A percentile compares a stretch with the other conserved stretches of the same genome.
Conservation (phyloP, 2,888 invertebrate species). For the Habroteleia sp. region DNA sequence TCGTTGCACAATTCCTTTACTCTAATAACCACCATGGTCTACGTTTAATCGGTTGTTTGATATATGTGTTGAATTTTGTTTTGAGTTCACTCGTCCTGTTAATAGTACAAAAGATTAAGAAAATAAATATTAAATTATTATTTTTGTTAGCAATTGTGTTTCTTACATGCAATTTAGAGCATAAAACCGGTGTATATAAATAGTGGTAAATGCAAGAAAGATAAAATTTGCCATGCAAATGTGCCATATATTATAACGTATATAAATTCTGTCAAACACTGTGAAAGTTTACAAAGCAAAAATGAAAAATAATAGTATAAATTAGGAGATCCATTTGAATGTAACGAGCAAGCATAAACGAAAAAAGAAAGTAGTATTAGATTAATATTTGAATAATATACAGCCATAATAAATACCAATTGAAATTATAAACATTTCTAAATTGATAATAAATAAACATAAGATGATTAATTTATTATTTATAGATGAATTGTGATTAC, state of each 20-base stretch:
- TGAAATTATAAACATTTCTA: too few relatives aligned
- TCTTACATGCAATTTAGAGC: constrained; percentile 15
- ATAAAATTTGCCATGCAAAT: constrained; percentile 34
- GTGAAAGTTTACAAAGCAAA: background rate
- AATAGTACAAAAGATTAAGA: constrained; percentile 56
- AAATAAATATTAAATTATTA: constrained; percentile 18
- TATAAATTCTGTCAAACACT: constrained; percentile 20
- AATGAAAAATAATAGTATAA: constrained; percentile 9
- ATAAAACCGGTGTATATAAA: constrained; percentile 39
- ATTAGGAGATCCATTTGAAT: constrained; percentile 34
- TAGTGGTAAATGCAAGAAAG: constrained; percentile 23
- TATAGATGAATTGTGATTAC: too few relatives aligned
- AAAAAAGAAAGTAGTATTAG: constrained; percentile 43
- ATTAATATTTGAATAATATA: constrained; percentile 2
- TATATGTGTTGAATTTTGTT: constrained; percentile 39
- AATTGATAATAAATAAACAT: too few relatives aligned
- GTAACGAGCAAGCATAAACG: constrained; percentile 49
- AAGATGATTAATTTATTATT: too few relatives aligned
- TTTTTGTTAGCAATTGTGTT: background rate
- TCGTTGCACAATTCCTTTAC: constrained; percentile 40
- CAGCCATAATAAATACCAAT: too few relatives aligned
- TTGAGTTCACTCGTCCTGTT: constrained; percentile 76
- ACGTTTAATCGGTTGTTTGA: constrained; percentile 39
- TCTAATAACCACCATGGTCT: constrained; percentile 25
- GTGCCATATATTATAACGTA: constrained; percentile 20